These are phyloP conservation scores for Anniella stebbinsi DNA, from an alignment of 2,797 vertebrate genomes.

Conservation along the genomic window DNA sequence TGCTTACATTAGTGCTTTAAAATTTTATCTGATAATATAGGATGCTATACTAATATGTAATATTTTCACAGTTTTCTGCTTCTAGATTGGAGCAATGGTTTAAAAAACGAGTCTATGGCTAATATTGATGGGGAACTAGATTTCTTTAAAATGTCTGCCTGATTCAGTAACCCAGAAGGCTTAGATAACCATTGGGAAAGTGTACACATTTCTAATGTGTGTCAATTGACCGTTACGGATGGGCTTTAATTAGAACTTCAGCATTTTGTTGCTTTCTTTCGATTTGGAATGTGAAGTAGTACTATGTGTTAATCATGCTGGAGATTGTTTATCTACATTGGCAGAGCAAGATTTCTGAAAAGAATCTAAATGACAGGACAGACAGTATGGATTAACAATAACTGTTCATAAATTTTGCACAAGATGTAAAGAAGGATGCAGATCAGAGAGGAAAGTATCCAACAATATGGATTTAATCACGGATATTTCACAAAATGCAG, in stretches of 20 bases:
- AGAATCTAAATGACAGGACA: conserved; percentile 74
- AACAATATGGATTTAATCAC: conserved; percentile 79
- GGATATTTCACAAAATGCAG: conserved; percentile 76
- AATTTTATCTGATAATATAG: conserved; percentile 33
- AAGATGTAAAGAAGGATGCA: conserved; percentile 77
- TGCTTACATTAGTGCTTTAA: conserved; percentile 60
- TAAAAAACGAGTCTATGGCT: conserved; percentile 57
- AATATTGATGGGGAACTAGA: conserved; percentile 45
- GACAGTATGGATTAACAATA: conserved; percentile 74
- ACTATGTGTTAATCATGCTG: conserved; percentile 33
- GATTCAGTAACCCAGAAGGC: conserved; percentile 13
- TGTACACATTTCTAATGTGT: neutral
- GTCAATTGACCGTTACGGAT: neutral
- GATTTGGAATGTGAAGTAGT: conserved; percentile 7
- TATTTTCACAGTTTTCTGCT: conserved; percentile 49
- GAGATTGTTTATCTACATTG: conserved; percentile 28
- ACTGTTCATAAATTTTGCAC: conserved; percentile 77
- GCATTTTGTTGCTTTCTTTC: neutral
- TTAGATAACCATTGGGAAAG: neutral
- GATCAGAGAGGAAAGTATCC: conserved; percentile 72
- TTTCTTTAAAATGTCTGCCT: conserved; percentile 56
- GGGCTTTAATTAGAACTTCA: conserved; percentile 3
- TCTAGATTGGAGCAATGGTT: conserved; percentile 48
- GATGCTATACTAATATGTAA: neutral
- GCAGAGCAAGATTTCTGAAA: conserved; percentile 60